phyloP scores from a whole-genome alignment of 2,888 invertebrate genomes.

The Esperia sulphurella region DNA sequence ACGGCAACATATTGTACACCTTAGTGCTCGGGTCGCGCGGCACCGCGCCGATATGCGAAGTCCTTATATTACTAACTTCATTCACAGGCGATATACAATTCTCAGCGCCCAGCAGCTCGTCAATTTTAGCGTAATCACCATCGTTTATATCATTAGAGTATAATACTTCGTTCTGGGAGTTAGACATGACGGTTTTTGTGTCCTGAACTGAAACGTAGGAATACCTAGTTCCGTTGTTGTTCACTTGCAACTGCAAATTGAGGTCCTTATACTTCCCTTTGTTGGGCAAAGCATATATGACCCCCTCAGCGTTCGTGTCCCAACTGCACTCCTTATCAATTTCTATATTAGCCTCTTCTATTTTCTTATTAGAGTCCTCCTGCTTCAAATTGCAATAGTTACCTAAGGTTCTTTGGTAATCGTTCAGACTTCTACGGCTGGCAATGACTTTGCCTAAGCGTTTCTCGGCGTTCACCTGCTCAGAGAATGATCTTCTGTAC shows the following conservation, averaged over 20 bases:
- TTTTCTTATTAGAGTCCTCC: conserved; percentile 46
- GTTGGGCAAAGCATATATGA: conserved; percentile 72
- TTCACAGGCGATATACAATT: conserved; percentile 67
- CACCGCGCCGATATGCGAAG: conserved; percentile 60
- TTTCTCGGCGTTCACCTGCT: conserved; percentile 58
- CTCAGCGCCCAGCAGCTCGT: conserved; percentile 63
- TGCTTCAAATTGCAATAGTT: conserved; percentile 52
- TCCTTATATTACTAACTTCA: conserved; percentile 58
- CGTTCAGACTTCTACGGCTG: conserved; percentile 67
- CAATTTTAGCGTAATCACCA: conserved; percentile 69
- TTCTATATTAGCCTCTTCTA: conserved; percentile 64
- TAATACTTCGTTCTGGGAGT: conserved; percentile 66
- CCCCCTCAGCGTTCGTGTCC: conserved; percentile 76
- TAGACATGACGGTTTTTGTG: conserved; percentile 68
- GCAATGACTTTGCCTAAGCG: conserved; percentile 69
- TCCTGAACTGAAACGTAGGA: conserved; percentile 73
- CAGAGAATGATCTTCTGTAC: conserved; percentile 69
- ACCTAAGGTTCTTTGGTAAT: conserved; percentile 62
- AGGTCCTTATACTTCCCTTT: conserved; percentile 74
- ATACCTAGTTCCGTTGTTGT: conserved; percentile 69
- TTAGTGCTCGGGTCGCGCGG: conserved; percentile 41
- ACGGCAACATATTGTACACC: conserved; percentile 63
- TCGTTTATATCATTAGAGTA: conserved; percentile 66
- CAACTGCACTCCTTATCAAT: conserved; percentile 80
- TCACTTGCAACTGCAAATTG: conserved; percentile 70